Evolutionary conservation across 2,113 vertebrate species (phyloP), one percentile per base, ranked within the genome.

Genomic region (Scomber scombrus): DNA sequence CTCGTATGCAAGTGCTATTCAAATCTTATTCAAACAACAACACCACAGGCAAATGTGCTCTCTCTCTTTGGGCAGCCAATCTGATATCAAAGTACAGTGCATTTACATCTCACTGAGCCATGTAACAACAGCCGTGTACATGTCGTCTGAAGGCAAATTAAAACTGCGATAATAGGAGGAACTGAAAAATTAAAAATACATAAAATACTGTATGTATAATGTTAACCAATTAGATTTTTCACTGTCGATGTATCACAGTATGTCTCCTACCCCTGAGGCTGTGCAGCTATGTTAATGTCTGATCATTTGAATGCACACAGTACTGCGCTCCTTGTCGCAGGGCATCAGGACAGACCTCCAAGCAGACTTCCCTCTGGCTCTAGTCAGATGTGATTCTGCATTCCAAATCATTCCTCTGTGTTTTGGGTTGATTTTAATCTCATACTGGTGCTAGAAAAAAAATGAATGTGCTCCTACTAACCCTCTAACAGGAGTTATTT

Each of bases 281-380:
- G 18, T 75, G 71, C 65, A 34, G 75, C 47, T 46, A 21, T 76
- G 51, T 64, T 88, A 85, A 86, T 76, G 47, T 57, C 21, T 72
- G 77, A 81, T 90, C 84, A 90, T 93, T 87, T 90, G 78, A 88
- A 91, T 92, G 86, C 90, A 77, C 55, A 52, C 73, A 16, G 80
- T 10, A n/a, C 14, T 43, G 18, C 1, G 26, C 51, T 47, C 19
- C 47, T 78, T 71, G 74, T 68, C 66, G 72, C 45, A 31, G 67
- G 81, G 52, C 82, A 71, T 71, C 34, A 26, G 84, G 67, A 79
- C 79, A 82, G 71, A 89, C 69, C 78, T 78, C 46, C 3, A 66
- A 63, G 66, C 68, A 72, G 73, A 85, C 63, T 81, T 78, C 50
- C 77, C 84, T 51, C 65, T 74, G 76, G 80, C 76, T 86, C 50